These are phyloP conservation scores for Brachyistius frenatus DNA, from an alignment of 2,113 vertebrate genomes.

Conservation along the genomic window DNA sequence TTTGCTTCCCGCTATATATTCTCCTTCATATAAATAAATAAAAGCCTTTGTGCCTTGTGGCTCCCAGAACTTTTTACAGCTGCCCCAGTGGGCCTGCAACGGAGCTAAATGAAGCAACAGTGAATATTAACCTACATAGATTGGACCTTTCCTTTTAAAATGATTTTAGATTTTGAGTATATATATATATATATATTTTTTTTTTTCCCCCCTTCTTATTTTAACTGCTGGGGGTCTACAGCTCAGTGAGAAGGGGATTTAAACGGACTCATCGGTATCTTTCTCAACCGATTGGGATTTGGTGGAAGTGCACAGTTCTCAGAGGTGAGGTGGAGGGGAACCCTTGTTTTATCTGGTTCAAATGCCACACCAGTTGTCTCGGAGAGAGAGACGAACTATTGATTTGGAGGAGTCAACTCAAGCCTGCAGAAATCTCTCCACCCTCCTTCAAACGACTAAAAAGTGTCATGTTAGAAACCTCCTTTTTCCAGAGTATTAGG, in stretches of 20 bases:
- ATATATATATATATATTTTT: not conserved
- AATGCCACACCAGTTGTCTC: constrained; percentile 85
- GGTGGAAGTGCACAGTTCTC: constrained; percentile 74
- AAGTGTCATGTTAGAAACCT: constrained; percentile 83
- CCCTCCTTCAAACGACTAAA: constrained; percentile 78
- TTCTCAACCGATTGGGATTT: constrained; percentile 80
- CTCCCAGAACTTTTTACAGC: constrained; percentile 71
- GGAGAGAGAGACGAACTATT: constrained; percentile 83
- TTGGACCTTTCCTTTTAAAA: constrained; percentile 76
- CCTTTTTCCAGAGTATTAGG: constrained; percentile 77
- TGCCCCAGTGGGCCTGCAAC: constrained; percentile 64
- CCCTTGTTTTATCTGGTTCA: constrained; percentile 86
- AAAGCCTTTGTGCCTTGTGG: constrained; percentile 74
- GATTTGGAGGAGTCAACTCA: constrained; percentile 83
- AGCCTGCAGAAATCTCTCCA: constrained; percentile 79
- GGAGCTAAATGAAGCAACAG: constrained; percentile 77
- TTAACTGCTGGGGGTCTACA: constrained; percentile 71
- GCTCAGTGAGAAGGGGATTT: constrained; percentile 77
- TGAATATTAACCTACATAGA: constrained; percentile 81
- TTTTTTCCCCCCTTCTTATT: constrained; percentile 41
- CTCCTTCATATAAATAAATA: constrained; percentile 77
- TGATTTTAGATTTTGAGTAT: constrained; percentile 54
- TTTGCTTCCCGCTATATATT: constrained; percentile 73
- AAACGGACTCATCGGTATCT: constrained; percentile 84
- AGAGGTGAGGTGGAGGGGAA: constrained; percentile 83